Conservation (phyloP, 2,888 invertebrate species). For the Dasysyrphus tricinctus region DNA sequence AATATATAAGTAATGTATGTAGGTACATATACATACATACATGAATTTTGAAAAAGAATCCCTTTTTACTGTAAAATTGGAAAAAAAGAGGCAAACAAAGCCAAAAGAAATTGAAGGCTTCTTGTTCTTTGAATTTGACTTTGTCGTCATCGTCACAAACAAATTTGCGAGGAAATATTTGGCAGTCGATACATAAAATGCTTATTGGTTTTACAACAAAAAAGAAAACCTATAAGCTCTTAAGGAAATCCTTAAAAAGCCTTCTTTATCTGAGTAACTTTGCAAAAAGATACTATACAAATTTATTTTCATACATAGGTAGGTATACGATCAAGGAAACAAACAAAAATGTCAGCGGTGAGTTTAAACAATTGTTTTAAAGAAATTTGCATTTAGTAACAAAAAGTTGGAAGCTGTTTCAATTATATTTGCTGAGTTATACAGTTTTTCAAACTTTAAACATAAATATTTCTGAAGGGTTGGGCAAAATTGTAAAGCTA, state of each 20-base stretch:
- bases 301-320: background rate
- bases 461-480: no score
- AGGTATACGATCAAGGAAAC: background rate
- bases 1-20: background rate
- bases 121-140: constrained; percentile 24
- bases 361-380: constrained; percentile 1
- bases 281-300: background rate
- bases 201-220: constrained; percentile 10
- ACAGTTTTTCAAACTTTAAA: no score
- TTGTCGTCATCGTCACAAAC: background rate
- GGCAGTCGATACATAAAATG: background rate
- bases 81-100: background rate
- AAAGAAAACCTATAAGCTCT: background rate
- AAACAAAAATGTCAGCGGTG: background rate
- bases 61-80: constrained; percentile 9
- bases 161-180: constrained; percentile 12
- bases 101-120: constrained; percentile 1
- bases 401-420: no score
- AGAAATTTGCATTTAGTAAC: background rate
- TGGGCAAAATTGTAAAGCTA: no score
- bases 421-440: no score
- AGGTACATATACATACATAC: background rate
- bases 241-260: background rate
- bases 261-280: background rate
- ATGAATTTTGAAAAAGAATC: constrained; percentile 12